Evolutionary conservation across 2,888 invertebrate species (phyloP).

Genomic region (Cheiracanthium punctorium): DNA sequence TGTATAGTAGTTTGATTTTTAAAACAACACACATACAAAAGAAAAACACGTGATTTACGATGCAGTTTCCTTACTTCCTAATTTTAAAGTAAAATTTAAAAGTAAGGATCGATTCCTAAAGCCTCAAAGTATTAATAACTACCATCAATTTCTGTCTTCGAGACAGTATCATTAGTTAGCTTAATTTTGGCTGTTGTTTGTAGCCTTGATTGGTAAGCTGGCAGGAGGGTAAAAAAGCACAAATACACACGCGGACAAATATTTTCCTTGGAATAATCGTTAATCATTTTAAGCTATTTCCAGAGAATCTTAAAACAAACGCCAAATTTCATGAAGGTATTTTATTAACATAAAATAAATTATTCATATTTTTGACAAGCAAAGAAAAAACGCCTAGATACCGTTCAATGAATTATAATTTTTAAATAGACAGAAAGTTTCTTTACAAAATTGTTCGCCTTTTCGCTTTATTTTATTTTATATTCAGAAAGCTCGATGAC

Average conservation of each 20-base stretch:
- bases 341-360: constrained; percentile 1
- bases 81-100: too few species aligned
- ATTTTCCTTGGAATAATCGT: not conserved
- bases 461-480: not conserved
- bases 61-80: too few species aligned
- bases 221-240: too few species aligned
- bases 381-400: not conserved
- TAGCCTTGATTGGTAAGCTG: not conserved
- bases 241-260: not conserved
- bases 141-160: not conserved
- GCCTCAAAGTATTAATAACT: not conserved
- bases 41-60: too few species aligned
- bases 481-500: not conserved
- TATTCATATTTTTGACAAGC: not conserved
- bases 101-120: not conserved
- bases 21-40: too few species aligned
- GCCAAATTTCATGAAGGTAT: not conserved
- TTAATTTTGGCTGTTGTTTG: not conserved
- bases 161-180: not conserved
- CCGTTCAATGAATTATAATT: not conserved
- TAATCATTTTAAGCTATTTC: not conserved
- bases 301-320: not conserved
- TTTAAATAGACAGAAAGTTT: not conserved
- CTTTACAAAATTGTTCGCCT: not conserved
- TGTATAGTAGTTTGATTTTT: too few species aligned